Percentiles rank a stretch among this genome's conserved stretches.
Evolutionary conservation across 2,888 invertebrate genomes (phyloP).

Genomic region (Tortrix viridana): DNA sequence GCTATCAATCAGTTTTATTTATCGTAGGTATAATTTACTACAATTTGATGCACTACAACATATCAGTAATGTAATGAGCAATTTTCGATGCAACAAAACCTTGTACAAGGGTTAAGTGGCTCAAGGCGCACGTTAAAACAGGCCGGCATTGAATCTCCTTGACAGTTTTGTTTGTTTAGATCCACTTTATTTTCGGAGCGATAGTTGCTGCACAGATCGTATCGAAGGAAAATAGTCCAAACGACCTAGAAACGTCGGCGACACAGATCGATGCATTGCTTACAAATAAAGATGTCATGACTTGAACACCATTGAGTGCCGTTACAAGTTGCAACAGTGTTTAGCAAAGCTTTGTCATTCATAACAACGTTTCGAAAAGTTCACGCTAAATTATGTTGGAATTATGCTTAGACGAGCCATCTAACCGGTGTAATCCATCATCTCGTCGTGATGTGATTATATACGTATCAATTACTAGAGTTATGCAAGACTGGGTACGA

Average conservation of each 20-base stretch:
- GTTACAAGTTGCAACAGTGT: constrained; percentile 26
- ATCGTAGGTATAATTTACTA: constrained; percentile 11
- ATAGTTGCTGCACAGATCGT: constrained; percentile 37
- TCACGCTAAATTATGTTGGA: constrained; percentile 30
- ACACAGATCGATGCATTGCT: constrained; percentile 55
- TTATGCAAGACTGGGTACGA: constrained; percentile 24
- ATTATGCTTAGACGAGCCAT: constrained; percentile 19
- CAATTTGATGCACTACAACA: constrained; percentile 4
- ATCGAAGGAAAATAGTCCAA: constrained; percentile 52
- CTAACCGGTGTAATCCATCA: constrained; percentile 32
- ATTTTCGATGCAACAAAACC: constrained; percentile 19
- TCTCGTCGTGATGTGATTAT: constrained; percentile 36
- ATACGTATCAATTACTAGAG: constrained; percentile 28
- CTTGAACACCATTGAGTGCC: constrained; percentile 25
- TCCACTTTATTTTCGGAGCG: constrained; percentile 50
- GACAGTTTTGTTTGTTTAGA: constrained; percentile 48
- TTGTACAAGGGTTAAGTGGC: constrained; percentile 36
- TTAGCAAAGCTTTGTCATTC: constrained; percentile 28
- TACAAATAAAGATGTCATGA: constrained; percentile 38
- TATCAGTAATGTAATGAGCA: constrained; percentile 7
- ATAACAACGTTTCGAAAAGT: constrained; percentile 31
- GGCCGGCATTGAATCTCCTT: constrained; percentile 48
- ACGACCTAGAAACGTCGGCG: constrained; percentile 68
- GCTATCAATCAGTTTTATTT: not conserved
- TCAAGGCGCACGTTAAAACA: constrained; percentile 34